These are phyloP conservation scores for Melangyna quadrimaculata DNA, from an alignment of 2,888 invertebrate genomes.

Conservation along the genomic window DNA sequence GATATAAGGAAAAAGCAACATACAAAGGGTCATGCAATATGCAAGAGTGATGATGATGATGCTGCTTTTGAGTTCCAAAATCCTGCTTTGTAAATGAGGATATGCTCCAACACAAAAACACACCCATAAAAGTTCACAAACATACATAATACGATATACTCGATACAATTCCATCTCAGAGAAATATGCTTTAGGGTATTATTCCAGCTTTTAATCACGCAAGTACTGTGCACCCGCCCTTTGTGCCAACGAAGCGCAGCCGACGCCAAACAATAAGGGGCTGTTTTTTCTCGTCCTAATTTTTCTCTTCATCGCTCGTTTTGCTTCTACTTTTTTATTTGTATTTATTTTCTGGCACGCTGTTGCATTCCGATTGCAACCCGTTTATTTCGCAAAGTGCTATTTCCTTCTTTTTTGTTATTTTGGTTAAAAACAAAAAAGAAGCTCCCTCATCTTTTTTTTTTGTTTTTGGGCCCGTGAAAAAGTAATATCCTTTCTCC, in stretches of 20 bases:
- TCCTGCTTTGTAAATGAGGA: conserved; percentile 30
- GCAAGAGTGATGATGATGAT: conserved; percentile 49
- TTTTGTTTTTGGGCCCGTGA: conserved; percentile 11
- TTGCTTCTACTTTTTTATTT: neutral
- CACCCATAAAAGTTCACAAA: neutral
- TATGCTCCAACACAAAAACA: neutral
- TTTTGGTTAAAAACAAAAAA: neutral
- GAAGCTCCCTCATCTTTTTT: neutral
- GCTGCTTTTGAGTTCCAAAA: conserved; percentile 52
- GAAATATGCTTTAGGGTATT: conserved; percentile 56
- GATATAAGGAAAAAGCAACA: conserved; percentile 33
- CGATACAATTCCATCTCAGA: conserved; percentile 53
- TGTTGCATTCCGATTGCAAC: conserved; percentile 62
- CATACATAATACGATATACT: neutral
- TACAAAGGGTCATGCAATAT: conserved; percentile 66
- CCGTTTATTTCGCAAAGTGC: conserved; percentile 67
- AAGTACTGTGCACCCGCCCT: conserved; percentile 62
- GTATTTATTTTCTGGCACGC: conserved; percentile 34
- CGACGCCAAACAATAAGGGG: conserved; percentile 55
- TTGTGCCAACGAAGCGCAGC: conserved; percentile 44
- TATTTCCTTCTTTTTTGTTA: conserved; percentile 44
- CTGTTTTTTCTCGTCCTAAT: conserved; percentile 37
- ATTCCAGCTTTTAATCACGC: conserved; percentile 70
- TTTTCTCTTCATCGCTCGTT: neutral
- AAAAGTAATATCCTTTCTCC: conserved; percentile 59